Evolutionary conservation across 2,797 vertebrate genomes (phyloP), one percentile per base, ranked within the genome.

Genomic region (Pseudochirops corinnae): DNA sequence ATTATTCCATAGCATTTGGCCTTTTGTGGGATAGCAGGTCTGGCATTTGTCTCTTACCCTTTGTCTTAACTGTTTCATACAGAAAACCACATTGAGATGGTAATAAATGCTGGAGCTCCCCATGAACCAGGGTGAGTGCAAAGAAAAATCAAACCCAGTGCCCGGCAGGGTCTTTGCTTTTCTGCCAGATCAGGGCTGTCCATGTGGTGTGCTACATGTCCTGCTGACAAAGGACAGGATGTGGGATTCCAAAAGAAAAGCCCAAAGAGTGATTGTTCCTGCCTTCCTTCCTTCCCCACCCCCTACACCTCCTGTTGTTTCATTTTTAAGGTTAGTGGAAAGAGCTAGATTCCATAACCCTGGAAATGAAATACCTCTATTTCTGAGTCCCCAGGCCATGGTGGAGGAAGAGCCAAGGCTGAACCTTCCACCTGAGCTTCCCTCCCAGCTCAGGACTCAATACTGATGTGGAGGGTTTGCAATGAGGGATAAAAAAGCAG

Each of bases 171-270:
- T 87, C 74, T 87, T 87, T 87, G 74, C 74, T 26, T 87, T 87
- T 87, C 39, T 87, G 74, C 74, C 74, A 87, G 74, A 87, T 87
- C 74, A 87, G 39, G 39, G 74, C 74, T 50, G 74, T 87, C 74
- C 74, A 50, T 50, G 39, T 50, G 21, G 39, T 87, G 39, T 87
- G 74, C 74, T 50, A 87, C 50, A 87, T 87, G 74, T 87, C 74
- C 39, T 50, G 74, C 74, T 87, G 74, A 87, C 74, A 87, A 87
- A 87, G 74, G 74, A 87, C 74, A 87, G 74, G 74, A 87, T 87
- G 74, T 87, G 39, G 74, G 39, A 87, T 87, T 87, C 39, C 74
- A 87, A 50, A 87, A 87, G 74, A 87, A 87, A 87, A 87, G 21
- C 74, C 74, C 39, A 87, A 87, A 21, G 74, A 87, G 10, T 50